Base-by-base conservation (phyloP, 1,140 invertebrate species). In the Hyles vespertilio region DNA sequence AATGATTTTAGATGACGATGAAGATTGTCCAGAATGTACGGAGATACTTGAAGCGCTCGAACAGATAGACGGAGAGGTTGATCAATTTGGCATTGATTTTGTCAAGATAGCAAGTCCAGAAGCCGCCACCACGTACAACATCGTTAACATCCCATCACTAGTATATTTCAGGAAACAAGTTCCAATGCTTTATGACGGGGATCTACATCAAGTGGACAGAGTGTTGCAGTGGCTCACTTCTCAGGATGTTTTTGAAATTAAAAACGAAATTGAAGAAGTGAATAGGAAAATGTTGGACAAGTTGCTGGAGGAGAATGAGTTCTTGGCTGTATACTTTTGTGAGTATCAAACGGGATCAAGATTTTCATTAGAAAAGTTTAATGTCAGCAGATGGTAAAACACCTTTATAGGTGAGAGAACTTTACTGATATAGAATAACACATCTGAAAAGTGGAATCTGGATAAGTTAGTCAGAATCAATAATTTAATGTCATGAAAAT, bases 201-300 rank as follows among this genome's bases (percentile, higher is more conserved):
- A 98, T 81, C 81, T 98, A 36, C 93, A 92, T 49, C 96, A 98
- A 82, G 95, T 96, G 51, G 95, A 97, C 50, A 95, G 93, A 79
- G 93, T 98, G 33, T 88, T 97, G 0, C 91, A 93, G 60, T 98
- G 97, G 97, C 85, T 98, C 9, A 98, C 97, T 7, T 97, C 96
- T 9, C 96, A 98, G 81, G 97, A 98, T 84, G 96, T 97, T 32
- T 98, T 98, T 89, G 96, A 98, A 89, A 95, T 98, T 43, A 97
- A 97, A 90, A 97, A 98, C 82, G 97, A 98, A 92, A 98, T 98
- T 75, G 97, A 98, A 85, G 96, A 98, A 86, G 96, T 98, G 1
- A 98, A 98, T 81, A 93, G 95, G 47, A 97, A 98, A 89, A 98
- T 98, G 97, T 88, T 98, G 49, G 96, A 98, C 68, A 98, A 98